phyloP scores from a whole-genome alignment of 92 coral and sea anemone species.

The Epizoanthus scotinus region DNA sequence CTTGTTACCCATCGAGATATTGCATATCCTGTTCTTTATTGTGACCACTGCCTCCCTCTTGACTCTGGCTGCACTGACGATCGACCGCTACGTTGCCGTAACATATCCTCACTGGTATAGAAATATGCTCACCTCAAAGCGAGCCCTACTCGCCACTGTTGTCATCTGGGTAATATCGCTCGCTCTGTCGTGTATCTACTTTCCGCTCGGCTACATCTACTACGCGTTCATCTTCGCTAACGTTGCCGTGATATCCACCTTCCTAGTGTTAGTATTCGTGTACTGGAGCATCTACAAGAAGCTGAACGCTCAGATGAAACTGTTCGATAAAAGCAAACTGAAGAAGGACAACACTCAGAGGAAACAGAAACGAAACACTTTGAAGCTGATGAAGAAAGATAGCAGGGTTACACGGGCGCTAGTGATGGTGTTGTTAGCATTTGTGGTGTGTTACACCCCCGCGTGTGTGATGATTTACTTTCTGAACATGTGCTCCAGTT shows the following conservation, averaged over 20 bases:
- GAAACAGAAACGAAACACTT: neutral
- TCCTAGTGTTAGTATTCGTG: slow-evolving; percentile 70
- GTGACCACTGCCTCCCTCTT: slow-evolving; percentile 76
- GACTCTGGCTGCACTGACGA: slow-evolving; percentile 71
- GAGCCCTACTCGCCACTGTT: slow-evolving; percentile 55
- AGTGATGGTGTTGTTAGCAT: slow-evolving; percentile 57
- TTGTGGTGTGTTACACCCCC: slow-evolving; percentile 67
- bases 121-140: slow-evolving; percentile 53
- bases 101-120: slow-evolving; percentile 64
- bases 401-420: slow-evolving; percentile 3
- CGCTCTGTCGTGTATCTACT: slow-evolving; percentile 59
- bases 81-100: slow-evolving; percentile 81
- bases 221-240: slow-evolving; percentile 79
- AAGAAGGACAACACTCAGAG: neutral
- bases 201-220: slow-evolving; percentile 69
- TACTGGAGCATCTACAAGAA: slow-evolving; percentile 62
- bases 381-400: neutral
- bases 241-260: slow-evolving; percentile 76
- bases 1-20: slow-evolving; percentile 60
- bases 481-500: slow-evolving; percentile 66
- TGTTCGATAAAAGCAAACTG: neutral
- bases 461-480: slow-evolving; percentile 65
- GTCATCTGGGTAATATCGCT: slow-evolving; percentile 71
- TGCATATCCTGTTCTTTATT: slow-evolving; percentile 74
- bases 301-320: slow-evolving; percentile 46